Conservation (phyloP, 2,888 invertebrate genomes). For the Chymomyza caudatula region DNA sequence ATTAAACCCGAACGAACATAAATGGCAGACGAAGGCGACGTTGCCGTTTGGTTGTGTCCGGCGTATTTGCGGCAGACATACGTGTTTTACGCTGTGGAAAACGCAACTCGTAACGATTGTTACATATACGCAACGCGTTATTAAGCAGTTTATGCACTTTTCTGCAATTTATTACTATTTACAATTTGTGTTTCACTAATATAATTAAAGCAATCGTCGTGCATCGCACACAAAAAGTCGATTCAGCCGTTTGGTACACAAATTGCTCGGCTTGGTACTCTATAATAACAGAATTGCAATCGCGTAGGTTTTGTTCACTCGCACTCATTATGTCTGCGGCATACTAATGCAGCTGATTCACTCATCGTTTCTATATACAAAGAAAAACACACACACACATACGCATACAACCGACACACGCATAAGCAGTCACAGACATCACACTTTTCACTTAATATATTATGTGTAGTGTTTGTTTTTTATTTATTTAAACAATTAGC, state of each 20-base stretch:
- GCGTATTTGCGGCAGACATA: conserved; percentile 1
- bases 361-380: conserved; percentile 66
- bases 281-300: conserved; percentile 61
- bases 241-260: conserved; percentile 59
- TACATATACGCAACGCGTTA: not conserved
- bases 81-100: not conserved
- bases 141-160: conserved; percentile 1
- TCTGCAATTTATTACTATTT: conserved; percentile 25
- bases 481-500: conserved; percentile 3
- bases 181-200: conserved; percentile 54
- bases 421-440: conserved; percentile 26
- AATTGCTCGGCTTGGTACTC: conserved; percentile 67
- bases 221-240: conserved; percentile 67
- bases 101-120: not conserved
- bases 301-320: conserved; percentile 43
- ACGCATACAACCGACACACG: conserved; percentile 31
- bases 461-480: conserved; percentile 5
- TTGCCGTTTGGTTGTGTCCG: conserved; percentile 6
- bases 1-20: conserved; percentile 21
- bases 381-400: conserved; percentile 63
- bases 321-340: conserved; percentile 26
- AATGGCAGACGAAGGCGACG: conserved; percentile 16
- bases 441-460: conserved; percentile 55
- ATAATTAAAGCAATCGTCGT: conserved; percentile 57
- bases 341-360: conserved; percentile 34